Evolutionary conservation across 2,888 invertebrate species (phyloP).

Genomic region (Hermaeophaga mercurialis): DNA sequence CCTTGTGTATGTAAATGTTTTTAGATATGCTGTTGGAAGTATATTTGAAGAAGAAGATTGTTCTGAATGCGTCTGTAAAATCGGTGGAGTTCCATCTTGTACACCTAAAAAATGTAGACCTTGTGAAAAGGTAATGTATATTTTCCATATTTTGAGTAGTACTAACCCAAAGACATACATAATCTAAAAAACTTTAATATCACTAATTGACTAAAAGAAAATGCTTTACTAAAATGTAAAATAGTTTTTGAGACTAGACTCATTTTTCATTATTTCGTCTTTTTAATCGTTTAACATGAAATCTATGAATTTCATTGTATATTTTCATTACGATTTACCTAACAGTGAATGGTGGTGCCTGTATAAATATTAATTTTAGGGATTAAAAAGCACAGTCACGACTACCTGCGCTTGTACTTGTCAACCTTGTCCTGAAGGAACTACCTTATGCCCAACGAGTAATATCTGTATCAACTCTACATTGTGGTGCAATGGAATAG

Average conservation of each 20-base stretch:
- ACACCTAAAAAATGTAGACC: conserved; percentile 69
- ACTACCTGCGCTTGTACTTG: conserved; percentile 74
- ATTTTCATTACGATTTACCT: no score
- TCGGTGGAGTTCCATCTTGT: conserved; percentile 76
- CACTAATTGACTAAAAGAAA: no score
- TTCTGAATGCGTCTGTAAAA: conserved; percentile 77
- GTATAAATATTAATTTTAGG: no score
- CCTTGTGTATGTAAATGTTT: no score
- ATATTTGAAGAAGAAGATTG: conserved; percentile 75
- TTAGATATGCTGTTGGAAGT: conserved; percentile 74
- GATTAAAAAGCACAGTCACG: conserved; percentile 64
- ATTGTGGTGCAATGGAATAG: conserved; percentile 81
- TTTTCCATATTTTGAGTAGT: no score
- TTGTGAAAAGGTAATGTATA: conserved; percentile 61
- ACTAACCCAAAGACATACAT: no score
- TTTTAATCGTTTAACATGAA: no score
- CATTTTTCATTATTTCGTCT: no score
- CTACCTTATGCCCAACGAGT: conserved; percentile 74
- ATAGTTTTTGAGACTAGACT: no score
- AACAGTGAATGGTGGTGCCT: no score
- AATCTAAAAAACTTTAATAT: no score
- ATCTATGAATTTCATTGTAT: no score
- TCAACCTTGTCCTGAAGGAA: conserved; percentile 70
- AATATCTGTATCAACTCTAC: conserved; percentile 71
- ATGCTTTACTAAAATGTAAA: neutral